Evolutionary conservation across 92 coral and sea anemone species (phyloP), one percentile per base, ranked within the genome.

Genomic region (Nematostella vectensis): DNA sequence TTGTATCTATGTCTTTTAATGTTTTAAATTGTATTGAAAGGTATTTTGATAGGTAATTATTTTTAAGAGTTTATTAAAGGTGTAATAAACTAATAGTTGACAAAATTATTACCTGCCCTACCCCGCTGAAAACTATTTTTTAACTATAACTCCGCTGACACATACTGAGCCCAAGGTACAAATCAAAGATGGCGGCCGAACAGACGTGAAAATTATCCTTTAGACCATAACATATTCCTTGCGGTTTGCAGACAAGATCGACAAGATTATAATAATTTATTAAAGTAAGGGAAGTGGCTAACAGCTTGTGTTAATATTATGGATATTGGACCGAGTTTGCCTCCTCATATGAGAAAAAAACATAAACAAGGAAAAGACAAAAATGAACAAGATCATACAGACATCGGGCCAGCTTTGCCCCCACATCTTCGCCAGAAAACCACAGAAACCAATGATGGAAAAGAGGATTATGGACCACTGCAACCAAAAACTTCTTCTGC

Each of bases 301-400:
- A n/a, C n/a, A n/a, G n/a, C n/a, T n/a, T n/a, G n/a, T n/a, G n/a
- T n/a, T n/a, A 9, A 10, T 45, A 50, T 9, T 42, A 89, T 89
- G 96, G 96, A 88, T 48, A 70, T 80, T 51, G 96, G 96, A 20
- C 95, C 96, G 49, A 31, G 57, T 42, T 73, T 81, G 4, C 96
- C 96, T 31, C 85, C 89, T 11, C 86, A 89, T 70, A 61, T 85
- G 9, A 37, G 49, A 61, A 70, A 57, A 52, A 71, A 66, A 40
- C 36, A 30, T 25, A 64, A 53, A 53, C 50, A 53, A 8, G 20
- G 4, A 45, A 45, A 45, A 11, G 21, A 17, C n/a, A 19, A 62
- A 25, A 10, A 29, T 3, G 20, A 4, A 11, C 53, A 59, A 59
- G 27, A 9, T 15, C 28, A 47, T 25, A 50, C 9, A 27, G 31